Evolutionary conservation across 2,797 vertebrate species (phyloP).

Genomic region (Urophycis tenuis): DNA sequence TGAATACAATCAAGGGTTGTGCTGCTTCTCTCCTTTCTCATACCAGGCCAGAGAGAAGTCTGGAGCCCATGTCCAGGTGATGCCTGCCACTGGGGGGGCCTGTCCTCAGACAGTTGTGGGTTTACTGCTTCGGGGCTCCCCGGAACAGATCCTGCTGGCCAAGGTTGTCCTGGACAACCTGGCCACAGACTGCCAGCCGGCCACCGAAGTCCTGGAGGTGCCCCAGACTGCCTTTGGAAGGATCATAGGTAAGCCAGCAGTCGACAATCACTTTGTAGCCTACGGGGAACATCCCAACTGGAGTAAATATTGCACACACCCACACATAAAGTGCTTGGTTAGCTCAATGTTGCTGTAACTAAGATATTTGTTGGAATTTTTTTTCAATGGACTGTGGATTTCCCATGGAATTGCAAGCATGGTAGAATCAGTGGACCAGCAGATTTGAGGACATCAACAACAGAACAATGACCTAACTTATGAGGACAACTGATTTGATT

Average conservation of each 20-base stretch:
- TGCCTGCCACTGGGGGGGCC: slow-evolving; percentile 39
- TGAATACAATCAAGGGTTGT: background rate
- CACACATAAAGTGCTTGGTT: too few species aligned
- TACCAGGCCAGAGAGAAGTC: slow-evolving; percentile 75
- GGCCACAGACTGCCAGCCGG: slow-evolving; percentile 63
- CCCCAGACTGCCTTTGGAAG: slow-evolving; percentile 78
- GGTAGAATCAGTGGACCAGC: background rate
- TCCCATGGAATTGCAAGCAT: background rate
- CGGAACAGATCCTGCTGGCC: slow-evolving; percentile 75
- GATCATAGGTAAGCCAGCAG: slow-evolving; percentile 78
- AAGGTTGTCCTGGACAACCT: slow-evolving; percentile 76
- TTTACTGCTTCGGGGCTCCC: slow-evolving; percentile 79
- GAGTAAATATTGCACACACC: background rate
- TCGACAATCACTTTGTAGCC: too few species aligned
- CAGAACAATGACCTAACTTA: too few species aligned
- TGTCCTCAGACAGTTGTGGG: slow-evolving; percentile 45
- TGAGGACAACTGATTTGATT: too few species aligned
- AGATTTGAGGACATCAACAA: background rate
- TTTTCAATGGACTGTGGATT: background rate
- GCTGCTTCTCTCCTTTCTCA: background rate
- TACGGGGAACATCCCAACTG: too few species aligned
- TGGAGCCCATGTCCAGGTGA: slow-evolving; percentile 68
- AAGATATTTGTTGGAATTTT: too few species aligned
- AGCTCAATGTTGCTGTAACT: too few species aligned
- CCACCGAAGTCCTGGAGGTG: slow-evolving; percentile 72